A percentile compares a stretch with the other conserved stretches of the same genome.
Evolutionary conservation across 2,797 vertebrate species (phyloP).

Genomic region (Oreortyx pictus): DNA sequence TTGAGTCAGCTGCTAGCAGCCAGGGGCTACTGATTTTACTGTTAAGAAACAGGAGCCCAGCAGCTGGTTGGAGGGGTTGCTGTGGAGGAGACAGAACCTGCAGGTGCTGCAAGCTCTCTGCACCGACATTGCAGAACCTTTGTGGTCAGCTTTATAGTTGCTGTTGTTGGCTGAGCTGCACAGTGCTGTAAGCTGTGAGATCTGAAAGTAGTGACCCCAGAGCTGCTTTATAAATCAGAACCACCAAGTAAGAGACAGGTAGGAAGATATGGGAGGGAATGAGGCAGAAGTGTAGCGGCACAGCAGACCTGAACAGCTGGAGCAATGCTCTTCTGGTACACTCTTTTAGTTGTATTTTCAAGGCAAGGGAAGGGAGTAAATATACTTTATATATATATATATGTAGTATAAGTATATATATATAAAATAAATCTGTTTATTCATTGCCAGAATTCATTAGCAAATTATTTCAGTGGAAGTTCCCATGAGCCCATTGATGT

Average conservation of each 20-base stretch:
- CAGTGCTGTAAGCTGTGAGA: neutral
- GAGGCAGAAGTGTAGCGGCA: neutral
- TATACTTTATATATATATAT: neutral
- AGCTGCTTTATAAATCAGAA: conserved; percentile 6
- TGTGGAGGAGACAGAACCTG: neutral
- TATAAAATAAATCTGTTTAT: neutral
- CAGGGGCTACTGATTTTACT: neutral
- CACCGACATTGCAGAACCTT: fast-evolving
- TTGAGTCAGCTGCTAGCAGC: neutral
- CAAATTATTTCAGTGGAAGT: neutral
- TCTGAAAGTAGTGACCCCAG: neutral
- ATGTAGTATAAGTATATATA: neutral
- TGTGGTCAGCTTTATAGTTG: neutral
- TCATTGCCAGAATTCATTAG: neutral
- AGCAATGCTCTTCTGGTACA: neutral
- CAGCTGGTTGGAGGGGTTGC: neutral
- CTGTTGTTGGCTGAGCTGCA: neutral
- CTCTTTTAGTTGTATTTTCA: neutral
- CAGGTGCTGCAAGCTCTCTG: neutral
- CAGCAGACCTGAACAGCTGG: neutral
- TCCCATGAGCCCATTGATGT: neutral
- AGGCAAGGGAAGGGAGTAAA: neutral
- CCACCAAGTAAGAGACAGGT: fast-evolving
- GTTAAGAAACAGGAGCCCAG: neutral
- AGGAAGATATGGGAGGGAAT: neutral